phyloP scores from a whole-genome alignment of 2,888 invertebrate genomes.

The Dynastes maya region DNA sequence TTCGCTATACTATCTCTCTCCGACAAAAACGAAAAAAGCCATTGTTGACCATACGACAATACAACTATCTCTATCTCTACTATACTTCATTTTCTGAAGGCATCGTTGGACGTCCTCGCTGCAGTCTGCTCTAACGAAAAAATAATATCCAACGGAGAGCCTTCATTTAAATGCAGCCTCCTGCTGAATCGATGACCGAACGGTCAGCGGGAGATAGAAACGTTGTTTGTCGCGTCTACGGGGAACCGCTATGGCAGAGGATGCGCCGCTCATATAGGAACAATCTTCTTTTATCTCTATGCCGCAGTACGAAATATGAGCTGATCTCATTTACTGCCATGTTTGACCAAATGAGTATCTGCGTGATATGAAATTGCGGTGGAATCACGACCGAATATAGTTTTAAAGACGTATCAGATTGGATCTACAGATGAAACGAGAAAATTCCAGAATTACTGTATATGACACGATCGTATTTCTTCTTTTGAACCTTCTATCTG shows the following conservation, averaged over 20 bases:
- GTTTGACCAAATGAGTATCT: constrained; percentile 9
- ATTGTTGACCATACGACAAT: not conserved
- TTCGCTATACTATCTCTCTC: too few species aligned
- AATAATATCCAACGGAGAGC: not conserved
- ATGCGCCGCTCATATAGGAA: not conserved
- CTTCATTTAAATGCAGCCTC: constrained; percentile 33
- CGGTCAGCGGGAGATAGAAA: constrained; percentile 22
- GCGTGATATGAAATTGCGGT: not conserved
- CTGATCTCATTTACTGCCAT: constrained; percentile 18
- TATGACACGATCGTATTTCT: too few species aligned
- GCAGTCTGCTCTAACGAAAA: constrained; percentile 4
- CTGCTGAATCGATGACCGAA: constrained; percentile 27
- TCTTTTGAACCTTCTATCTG: too few species aligned
- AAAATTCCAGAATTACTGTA: too few species aligned
- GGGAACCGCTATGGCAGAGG: constrained; percentile 5
- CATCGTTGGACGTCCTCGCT: not conserved
- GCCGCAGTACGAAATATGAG: constrained; percentile 8
- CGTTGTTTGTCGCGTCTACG: constrained; percentile 20
- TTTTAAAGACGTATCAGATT: too few species aligned
- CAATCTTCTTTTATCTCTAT: constrained; percentile 23
- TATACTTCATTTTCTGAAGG: constrained; percentile 3
- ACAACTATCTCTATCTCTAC: not conserved
- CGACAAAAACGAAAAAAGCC: not conserved
- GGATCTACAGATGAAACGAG: too few species aligned
- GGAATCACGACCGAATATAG: too few species aligned